phyloP scores from a whole-genome alignment of 2,113 vertebrate species.

The Suricata suricatta region DNA sequence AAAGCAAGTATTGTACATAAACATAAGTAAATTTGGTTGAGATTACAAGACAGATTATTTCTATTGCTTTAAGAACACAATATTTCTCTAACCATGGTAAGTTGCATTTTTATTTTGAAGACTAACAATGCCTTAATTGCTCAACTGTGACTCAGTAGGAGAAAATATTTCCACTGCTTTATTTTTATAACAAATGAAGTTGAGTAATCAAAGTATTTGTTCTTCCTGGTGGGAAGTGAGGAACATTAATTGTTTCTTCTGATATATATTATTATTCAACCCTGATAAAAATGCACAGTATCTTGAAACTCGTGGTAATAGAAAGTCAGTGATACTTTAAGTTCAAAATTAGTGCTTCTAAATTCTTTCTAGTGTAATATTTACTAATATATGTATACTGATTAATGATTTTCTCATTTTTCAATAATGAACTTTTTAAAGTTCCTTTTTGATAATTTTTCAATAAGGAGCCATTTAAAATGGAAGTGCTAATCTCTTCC shows the following conservation, averaged over 20 bases:
- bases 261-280: neutral
- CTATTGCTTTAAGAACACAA: neutral
- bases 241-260: constrained; percentile 15
- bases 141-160: neutral
- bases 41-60: neutral
- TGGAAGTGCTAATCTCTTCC: neutral
- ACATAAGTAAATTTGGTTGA: neutral
- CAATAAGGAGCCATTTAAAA: neutral
- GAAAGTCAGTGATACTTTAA: neutral
- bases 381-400: neutral
- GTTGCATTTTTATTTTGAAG: neutral
- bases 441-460: neutral
- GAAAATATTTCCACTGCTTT: neutral
- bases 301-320: neutral
- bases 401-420: neutral
- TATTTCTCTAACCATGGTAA: neutral
- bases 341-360: neutral
- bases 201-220: constrained; percentile 21
- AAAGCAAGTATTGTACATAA: neutral
- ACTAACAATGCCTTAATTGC: neutral
- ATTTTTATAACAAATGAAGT: constrained; percentile 9
- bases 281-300: neutral
- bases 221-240: neutral
- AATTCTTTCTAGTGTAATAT: neutral
- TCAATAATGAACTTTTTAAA: neutral